phyloP scores from a whole-genome alignment of 2,888 invertebrate species.

The Habroteleia sp. region DNA sequence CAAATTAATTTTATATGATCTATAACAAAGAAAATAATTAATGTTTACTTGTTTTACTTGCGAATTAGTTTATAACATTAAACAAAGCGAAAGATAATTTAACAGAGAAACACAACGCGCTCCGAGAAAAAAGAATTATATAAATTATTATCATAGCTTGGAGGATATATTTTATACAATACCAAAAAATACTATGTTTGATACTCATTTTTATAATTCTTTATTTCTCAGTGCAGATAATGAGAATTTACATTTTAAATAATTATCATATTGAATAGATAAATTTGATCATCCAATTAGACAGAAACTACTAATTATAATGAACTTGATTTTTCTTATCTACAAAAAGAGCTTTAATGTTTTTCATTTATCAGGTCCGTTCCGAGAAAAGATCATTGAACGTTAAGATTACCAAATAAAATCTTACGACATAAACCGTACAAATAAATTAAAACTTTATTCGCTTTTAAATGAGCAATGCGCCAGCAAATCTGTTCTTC shows the following conservation, averaged over 20 bases:
- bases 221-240: too few species aligned
- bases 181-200: too few species aligned
- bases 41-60: constrained; percentile 17
- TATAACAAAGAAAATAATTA: constrained; percentile 73
- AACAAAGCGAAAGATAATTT: constrained; percentile 21
- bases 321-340: too few species aligned
- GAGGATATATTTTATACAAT: too few species aligned
- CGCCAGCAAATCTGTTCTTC: constrained; percentile 24
- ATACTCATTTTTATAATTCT: too few species aligned
- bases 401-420: constrained; percentile 26
- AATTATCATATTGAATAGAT: not conserved
- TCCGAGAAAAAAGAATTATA: too few species aligned
- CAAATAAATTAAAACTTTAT: constrained; percentile 45
- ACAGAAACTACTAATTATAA: too few species aligned
- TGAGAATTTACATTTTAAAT: constrained; percentile 24
- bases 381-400: not conserved
- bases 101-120: too few species aligned
- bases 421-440: constrained; percentile 26
- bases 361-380: too few species aligned
- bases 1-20: constrained; percentile 87
- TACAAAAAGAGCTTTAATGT: too few species aligned
- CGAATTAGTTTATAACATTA: constrained; percentile 21
- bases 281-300: not conserved
- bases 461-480: constrained; percentile 32
- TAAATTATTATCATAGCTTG: too few species aligned